These are phyloP conservation scores for Coreius guichenoti DNA, from an alignment of 2,797 vertebrate species.

Conservation along the genomic window DNA sequence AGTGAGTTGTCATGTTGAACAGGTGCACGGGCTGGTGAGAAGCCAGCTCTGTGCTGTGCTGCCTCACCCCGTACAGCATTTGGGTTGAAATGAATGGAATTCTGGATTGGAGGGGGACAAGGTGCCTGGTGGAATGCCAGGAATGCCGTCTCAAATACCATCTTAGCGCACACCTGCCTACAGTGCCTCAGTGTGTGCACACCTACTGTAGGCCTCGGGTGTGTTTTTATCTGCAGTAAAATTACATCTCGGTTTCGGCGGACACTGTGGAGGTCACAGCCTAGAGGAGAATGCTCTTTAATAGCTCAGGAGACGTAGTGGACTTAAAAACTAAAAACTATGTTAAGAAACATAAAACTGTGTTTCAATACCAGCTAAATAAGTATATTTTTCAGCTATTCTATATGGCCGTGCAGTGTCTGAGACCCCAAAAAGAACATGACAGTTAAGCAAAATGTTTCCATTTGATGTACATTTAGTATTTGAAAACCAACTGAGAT, in stretches of 20 bases:
- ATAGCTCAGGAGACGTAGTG: not conserved
- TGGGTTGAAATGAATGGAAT: slow-evolving; percentile 45
- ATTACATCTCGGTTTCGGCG: slow-evolving; percentile 4
- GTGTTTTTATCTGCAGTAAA: slow-evolving; percentile 13
- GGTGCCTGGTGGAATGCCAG: slow-evolving; percentile 52
- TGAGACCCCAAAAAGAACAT: not conserved
- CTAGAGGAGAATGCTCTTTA: slow-evolving; percentile 15
- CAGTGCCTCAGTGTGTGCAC: not conserved
- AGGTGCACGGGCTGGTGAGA: slow-evolving; percentile 43
- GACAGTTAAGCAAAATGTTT: not conserved
- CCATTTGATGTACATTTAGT: not conserved
- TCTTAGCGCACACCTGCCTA: slow-evolving; percentile 21
- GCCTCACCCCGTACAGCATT: slow-evolving; percentile 1
- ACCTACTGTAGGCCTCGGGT: not conserved
- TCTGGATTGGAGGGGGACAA: slow-evolving; percentile 15
- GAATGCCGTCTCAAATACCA: slow-evolving; percentile 49
- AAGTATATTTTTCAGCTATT: not conserved
- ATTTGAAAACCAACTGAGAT: not conserved
- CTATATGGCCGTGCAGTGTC: not conserved
- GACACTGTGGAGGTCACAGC: slow-evolving; percentile 25
- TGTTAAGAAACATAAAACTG: not conserved
- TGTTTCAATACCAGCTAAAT: not conserved
- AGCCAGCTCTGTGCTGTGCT: slow-evolving; percentile 37
- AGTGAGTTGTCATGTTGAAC: slow-evolving; percentile 5
- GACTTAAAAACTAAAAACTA: not conserved